Conservation (phyloP, 2,797 vertebrate genomes). For the Chrosomus eos region DNA sequence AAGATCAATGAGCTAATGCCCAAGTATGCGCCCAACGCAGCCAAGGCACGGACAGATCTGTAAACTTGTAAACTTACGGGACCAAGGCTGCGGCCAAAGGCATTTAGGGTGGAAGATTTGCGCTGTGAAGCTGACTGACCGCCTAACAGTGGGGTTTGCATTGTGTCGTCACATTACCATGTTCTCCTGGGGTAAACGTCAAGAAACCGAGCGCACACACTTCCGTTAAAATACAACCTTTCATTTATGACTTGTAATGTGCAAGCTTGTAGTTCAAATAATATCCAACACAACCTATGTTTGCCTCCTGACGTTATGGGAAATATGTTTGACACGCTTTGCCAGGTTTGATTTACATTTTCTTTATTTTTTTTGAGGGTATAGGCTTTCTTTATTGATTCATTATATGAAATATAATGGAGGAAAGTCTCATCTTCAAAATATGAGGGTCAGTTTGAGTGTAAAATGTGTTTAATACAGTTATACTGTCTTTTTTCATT, state of each 20-base stretch:
- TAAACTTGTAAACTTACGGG: conserved; percentile 70
- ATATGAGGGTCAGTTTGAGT: conserved; percentile 78
- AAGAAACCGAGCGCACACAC: neutral
- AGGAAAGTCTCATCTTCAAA: conserved; percentile 38
- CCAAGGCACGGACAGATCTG: conserved; percentile 90
- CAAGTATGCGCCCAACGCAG: conserved; percentile 90
- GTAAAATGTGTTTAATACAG: conserved; percentile 70
- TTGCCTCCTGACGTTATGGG: neutral
- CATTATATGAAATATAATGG: conserved; percentile 33
- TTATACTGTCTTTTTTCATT: conserved; percentile 76
- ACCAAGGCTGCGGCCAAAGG: conserved; percentile 41
- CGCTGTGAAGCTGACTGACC: conserved; percentile 57
- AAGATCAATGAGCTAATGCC: conserved; percentile 97
- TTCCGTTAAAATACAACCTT: neutral
- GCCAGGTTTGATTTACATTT: conserved; percentile 21
- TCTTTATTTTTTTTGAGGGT: conserved; percentile 32
- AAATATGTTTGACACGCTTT: conserved; percentile 14
- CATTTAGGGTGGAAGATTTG: conserved; percentile 33
- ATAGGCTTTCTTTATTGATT: conserved; percentile 46
- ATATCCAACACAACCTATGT: neutral
- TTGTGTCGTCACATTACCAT: conserved; percentile 45
- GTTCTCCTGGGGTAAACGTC: conserved; percentile 39
- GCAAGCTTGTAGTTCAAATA: neutral
- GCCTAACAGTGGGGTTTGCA: conserved; percentile 40
- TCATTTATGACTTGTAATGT: neutral